Percentiles rank a stretch among this genome's conserved stretches.
phyloP scores from a whole-genome alignment of 2,797 vertebrate species.

The Chiroxiphia lanceolata region DNA sequence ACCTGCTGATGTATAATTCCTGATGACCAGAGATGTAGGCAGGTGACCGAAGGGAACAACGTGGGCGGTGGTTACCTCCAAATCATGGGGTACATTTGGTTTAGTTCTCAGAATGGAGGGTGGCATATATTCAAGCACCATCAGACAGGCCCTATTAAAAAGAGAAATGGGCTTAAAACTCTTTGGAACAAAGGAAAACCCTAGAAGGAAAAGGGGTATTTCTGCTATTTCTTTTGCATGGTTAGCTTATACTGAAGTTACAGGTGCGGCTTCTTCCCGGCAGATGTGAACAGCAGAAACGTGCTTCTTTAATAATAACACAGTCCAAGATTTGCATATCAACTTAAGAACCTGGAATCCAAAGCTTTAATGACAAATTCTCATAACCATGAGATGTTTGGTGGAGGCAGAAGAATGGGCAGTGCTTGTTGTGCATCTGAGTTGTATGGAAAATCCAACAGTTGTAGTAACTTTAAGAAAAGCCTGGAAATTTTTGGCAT shows the following conservation, averaged over 20 bases:
- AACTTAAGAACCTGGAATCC: neutral
- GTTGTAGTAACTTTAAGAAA: neutral
- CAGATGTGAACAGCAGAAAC: neutral
- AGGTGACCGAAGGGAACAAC: neutral
- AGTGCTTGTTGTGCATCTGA: neutral
- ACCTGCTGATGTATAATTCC: neutral
- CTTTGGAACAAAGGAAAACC: neutral
- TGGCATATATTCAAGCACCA: neutral
- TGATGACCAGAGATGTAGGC: neutral
- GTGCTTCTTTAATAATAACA: neutral
- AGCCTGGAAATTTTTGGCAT: neutral
- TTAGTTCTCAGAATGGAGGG: neutral
- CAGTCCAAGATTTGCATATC: neutral
- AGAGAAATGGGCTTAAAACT: neutral
- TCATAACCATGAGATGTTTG: neutral
- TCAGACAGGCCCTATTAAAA: neutral
- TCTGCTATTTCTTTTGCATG: neutral
- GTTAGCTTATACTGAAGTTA: neutral
- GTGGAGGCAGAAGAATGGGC: neutral
- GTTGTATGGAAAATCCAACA: neutral
- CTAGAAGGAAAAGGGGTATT: neutral
- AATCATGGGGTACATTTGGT: rapidly evolving
- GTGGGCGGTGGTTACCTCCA: neutral
- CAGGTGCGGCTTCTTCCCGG: neutral
- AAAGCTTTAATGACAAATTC: neutral